These are phyloP conservation scores for Hydriomena furcata DNA, from an alignment of 2,888 invertebrate genomes.

Conservation along the genomic window DNA sequence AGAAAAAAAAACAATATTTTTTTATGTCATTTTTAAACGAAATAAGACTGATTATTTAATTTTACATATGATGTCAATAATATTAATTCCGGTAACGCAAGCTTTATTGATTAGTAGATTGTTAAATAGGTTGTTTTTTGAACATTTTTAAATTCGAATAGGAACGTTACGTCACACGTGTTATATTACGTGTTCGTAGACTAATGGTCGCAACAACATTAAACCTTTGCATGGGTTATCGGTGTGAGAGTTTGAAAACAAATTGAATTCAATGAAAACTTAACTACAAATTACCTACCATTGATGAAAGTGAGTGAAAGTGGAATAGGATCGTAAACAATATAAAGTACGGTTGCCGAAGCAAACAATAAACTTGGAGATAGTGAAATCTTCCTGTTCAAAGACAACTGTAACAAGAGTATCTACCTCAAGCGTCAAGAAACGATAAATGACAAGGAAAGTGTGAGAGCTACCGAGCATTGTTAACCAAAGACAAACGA, in stretches of 20 bases:
- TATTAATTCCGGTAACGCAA: no score
- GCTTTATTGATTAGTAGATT: no score
- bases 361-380: conserved; percentile 18
- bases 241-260: neutral
- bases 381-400: conserved; percentile 26
- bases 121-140: no score
- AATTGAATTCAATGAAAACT: conserved; percentile 3
- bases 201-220: no score
- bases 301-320: conserved; percentile 8
- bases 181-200: no score
- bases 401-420: conserved; percentile 17
- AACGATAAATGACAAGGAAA: conserved; percentile 28
- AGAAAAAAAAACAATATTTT: no score
- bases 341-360: conserved; percentile 3
- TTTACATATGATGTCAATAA: no score
- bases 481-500: conserved; percentile 26
- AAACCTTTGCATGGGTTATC: no score
- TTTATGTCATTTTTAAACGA: no score
- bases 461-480: conserved; percentile 32
- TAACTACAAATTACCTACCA: neutral
- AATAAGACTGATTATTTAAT: no score
- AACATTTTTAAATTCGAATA: conserved; percentile 4
- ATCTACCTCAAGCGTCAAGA: conserved; percentile 14
- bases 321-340: conserved; percentile 11
- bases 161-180: neutral